Percentiles rank a stretch among this genome's conserved stretches.
phyloP scores from a whole-genome alignment of 92 coral and sea anemone genomes.

The Parazoanthus swiftii region DNA sequence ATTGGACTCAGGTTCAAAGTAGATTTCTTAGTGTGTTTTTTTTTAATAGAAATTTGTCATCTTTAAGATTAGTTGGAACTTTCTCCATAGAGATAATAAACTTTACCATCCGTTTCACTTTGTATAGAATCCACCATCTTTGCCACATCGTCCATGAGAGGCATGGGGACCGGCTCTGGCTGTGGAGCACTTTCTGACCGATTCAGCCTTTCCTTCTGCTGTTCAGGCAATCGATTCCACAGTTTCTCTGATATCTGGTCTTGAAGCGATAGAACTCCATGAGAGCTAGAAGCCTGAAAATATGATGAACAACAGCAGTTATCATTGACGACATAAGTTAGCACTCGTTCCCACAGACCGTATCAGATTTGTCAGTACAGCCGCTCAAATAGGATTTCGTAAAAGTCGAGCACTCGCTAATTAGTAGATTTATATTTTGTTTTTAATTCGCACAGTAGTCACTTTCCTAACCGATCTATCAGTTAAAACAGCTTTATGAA shows the following conservation, averaged over 20 bases:
- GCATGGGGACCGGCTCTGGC: conserved; percentile 32
- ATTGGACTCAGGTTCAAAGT: neutral
- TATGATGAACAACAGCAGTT: neutral
- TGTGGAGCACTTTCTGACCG: conserved; percentile 23
- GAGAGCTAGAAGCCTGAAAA: conserved; percentile 7
- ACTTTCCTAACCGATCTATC: no score
- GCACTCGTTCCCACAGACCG: neutral
- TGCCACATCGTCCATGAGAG: conserved; percentile 59
- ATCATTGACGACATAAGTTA: neutral
- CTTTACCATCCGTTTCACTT: conserved; percentile 19
- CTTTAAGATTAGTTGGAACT: neutral
- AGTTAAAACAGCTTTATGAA: neutral
- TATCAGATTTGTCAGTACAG: no score
- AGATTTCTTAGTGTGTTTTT: no score
- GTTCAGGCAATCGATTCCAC: conserved; percentile 64
- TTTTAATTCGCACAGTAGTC: no score
- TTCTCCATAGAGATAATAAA: neutral
- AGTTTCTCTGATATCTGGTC: conserved; percentile 74
- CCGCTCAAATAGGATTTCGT: neutral
- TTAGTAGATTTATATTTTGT: no score
- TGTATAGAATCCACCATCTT: conserved; percentile 58
- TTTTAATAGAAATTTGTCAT: no score
- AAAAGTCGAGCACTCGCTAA: no score
- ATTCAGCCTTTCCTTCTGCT: conserved; percentile 61
- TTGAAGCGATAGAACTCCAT: neutral